Percentiles rank a stretch among this genome's conserved stretches.
Evolutionary conservation across 1,140 invertebrate genomes (phyloP).

Genomic region (Drosophila micromelanica): DNA sequence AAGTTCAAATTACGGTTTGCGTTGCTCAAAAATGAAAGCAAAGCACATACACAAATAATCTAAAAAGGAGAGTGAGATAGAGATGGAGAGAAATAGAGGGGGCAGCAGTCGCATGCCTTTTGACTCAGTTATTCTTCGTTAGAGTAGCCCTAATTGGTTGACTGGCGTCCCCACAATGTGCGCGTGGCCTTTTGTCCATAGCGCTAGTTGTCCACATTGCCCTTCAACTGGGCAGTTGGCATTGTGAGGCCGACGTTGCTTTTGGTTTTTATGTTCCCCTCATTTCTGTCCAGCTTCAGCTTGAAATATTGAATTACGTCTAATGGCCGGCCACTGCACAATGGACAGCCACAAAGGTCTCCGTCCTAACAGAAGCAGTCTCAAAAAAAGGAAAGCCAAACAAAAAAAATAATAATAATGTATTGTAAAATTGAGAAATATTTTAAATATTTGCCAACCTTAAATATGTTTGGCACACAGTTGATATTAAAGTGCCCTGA

Average conservation of each 20-base stretch:
- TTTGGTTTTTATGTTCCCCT: slow-evolving; percentile 35
- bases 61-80: not conserved
- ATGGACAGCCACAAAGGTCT: slow-evolving; percentile 48
- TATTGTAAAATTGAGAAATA: slow-evolving; percentile 59
- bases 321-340: slow-evolving; percentile 61
- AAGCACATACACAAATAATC: slow-evolving; percentile 9
- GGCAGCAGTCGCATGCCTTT: slow-evolving; percentile 22
- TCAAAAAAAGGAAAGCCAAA: slow-evolving; percentile 6
- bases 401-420: slow-evolving; percentile 28
- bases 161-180: slow-evolving; percentile 34
- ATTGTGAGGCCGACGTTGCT: slow-evolving; percentile 31
- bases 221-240: slow-evolving; percentile 30
- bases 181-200: slow-evolving; percentile 25
- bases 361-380: slow-evolving; percentile 35
- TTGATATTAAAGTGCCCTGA: slow-evolving; percentile 30
- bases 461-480: slow-evolving; percentile 49
- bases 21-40: slow-evolving; percentile 47
- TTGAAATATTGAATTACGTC: slow-evolving; percentile 78
- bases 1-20: slow-evolving; percentile 53
- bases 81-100: slow-evolving; percentile 4
- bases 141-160: slow-evolving; percentile 51
- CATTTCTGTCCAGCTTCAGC: slow-evolving; percentile 44
- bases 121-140: slow-evolving; percentile 49
- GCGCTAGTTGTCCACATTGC: slow-evolving; percentile 15
- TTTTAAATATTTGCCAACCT: slow-evolving; percentile 70